Percentiles rank a stretch among this genome's conserved stretches.
Conservation (phyloP, 2,113 vertebrate genomes). For the Chionomys nivalis region DNA sequence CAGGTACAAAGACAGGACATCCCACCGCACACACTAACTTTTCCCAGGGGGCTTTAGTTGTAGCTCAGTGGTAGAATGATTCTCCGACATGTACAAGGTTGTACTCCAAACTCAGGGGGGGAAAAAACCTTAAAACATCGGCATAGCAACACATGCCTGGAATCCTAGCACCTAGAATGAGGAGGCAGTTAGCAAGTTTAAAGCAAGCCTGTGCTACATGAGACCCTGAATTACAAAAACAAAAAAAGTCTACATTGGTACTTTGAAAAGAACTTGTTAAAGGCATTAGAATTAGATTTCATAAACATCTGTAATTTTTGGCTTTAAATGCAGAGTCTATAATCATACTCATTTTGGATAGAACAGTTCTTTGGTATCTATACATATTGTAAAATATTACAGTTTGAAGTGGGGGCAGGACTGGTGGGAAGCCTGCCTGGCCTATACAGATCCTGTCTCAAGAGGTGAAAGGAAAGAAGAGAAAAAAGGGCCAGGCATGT, state of each 20-base stretch:
- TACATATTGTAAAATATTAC: neutral
- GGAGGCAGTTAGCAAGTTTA: neutral
- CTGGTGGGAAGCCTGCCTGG: neutral
- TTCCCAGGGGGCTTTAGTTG: neutral
- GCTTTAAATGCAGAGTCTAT: constrained; percentile 9
- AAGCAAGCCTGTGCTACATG: neutral
- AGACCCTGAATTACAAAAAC: constrained; percentile 4
- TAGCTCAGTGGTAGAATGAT: neutral
- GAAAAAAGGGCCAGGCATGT: neutral
- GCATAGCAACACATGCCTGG: neutral
- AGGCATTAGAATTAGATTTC: neutral
- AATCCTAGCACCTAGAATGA: too few relatives aligned
- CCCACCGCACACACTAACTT: neutral
- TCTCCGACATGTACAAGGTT: neutral
- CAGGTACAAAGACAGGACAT: neutral
- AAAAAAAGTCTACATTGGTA: neutral
- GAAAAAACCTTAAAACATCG: neutral
- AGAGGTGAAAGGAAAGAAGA: neutral
- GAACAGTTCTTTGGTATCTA: neutral
- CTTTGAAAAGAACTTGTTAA: neutral
- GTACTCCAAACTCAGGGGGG: neutral
- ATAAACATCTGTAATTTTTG: constrained; percentile 18
- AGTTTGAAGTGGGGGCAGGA: neutral
- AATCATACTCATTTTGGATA: constrained; percentile 29
- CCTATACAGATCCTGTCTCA: neutral